Evolutionary conservation across 1,140 invertebrate species (phyloP), one percentile per base, ranked within the genome.

Genomic region (Ips typographus): DNA sequence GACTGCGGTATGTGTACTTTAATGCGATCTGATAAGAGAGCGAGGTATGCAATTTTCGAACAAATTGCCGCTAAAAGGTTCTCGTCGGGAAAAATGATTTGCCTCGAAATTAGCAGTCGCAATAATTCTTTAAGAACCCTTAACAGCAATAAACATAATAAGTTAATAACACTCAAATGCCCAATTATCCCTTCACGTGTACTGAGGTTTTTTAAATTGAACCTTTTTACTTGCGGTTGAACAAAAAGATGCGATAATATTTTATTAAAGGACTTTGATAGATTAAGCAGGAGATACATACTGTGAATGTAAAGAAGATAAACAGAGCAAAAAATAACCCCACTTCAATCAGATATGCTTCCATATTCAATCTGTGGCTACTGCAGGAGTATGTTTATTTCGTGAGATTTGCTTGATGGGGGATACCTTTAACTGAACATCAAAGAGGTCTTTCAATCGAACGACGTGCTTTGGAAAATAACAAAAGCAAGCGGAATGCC

Each of bases 281-380:
- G 68, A 64, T 70, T 64, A 70, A 63, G 64, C 22, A 38, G 53
- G 51, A 70, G 59, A 69, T 69, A 63, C 38, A 63, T 63, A 63
- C 53, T 49, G 41, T 4, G 37, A 37, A 55, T 5, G 37, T n/a
- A 68, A 43, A 39, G 53, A 3, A 51, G 49, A 70, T 56, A 65
- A 59, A 64, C 42, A 65, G 39, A 42, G 62, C 43, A 38, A 59
- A 70, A 64, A 58, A 43, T 47, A 36, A 22, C 52, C 68, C 60
- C 56, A 37, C 37, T 55, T 61, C 51, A 65, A 70, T 70, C 68
- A 65, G 61, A 70, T 70, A 55, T 70, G 55, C 68, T 55, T 60
- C 38, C 44, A 61, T 70, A 65, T 70, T 59, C 65, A 22, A 66
- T 66, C 41, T 59, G 57, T 55, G 68, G 62, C 60, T 42, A 70